Evolutionary conservation across 2,797 vertebrate genomes (phyloP).

Genomic region (Tragopan temminckii): DNA sequence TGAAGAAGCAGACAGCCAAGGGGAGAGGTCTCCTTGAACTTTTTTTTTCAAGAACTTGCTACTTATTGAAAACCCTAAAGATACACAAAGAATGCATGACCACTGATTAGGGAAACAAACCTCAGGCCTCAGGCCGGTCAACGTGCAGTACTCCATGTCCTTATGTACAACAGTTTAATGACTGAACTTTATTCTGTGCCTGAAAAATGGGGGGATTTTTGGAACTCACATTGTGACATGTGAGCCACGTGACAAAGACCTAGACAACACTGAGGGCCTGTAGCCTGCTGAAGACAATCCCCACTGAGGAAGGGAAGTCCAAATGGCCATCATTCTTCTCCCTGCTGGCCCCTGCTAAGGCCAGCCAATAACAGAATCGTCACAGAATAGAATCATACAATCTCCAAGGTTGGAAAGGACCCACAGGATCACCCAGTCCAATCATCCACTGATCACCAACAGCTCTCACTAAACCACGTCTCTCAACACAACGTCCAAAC

Average conservation of each 20-base stretch:
- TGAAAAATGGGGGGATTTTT: background rate
- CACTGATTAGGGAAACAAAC: background rate
- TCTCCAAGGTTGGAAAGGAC: no score
- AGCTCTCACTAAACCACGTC: no score
- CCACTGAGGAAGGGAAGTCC: background rate
- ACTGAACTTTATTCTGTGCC: background rate
- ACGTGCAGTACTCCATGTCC: accelerated
- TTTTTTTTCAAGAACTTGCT: background rate
- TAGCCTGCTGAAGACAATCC: background rate
- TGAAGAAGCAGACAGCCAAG: background rate
- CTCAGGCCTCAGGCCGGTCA: background rate
- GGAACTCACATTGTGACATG: background rate
- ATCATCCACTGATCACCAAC: no score
- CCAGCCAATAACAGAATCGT: background rate
- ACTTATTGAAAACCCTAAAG: background rate
- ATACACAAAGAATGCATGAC: background rate
- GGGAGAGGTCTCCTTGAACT: background rate
- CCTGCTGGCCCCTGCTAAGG: accelerated
- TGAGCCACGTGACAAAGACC: no score
- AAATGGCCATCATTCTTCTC: accelerated
- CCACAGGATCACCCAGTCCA: no score
- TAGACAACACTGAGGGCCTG: background rate
- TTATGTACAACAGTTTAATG: background rate
- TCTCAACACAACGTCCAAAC: no score
- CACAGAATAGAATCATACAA: no score